Percentiles rank a stretch among this genome's conserved stretches.
phyloP scores from a whole-genome alignment of 1,140 invertebrate species.

The Sipha flava region DNA sequence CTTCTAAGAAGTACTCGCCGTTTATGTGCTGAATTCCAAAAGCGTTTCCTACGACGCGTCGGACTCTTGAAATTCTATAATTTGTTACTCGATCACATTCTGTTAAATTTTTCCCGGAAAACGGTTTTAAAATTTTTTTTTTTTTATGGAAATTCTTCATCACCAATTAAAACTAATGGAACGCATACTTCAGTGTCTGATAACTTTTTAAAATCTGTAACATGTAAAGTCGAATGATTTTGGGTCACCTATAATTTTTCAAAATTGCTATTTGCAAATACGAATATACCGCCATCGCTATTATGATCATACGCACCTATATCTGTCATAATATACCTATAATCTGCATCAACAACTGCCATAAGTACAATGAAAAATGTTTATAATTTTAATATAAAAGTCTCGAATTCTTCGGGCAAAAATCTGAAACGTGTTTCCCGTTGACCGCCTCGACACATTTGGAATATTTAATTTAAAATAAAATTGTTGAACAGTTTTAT shows the following conservation, averaged over 20 bases:
- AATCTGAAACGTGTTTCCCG: slow-evolving; percentile 44
- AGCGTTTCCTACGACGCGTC: no score
- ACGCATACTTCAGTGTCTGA: slow-evolving; percentile 20
- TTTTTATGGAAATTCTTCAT: slow-evolving; percentile 43
- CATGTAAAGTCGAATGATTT: slow-evolving; percentile 12
- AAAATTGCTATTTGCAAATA: slow-evolving; percentile 38
- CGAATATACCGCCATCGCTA: slow-evolving; percentile 43
- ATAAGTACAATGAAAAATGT: slow-evolving; percentile 35
- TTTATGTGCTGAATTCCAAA: slow-evolving; percentile 47
- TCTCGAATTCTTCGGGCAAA: slow-evolving; percentile 40
- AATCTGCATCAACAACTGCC: slow-evolving; percentile 35
- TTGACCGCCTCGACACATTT: slow-evolving; percentile 42
- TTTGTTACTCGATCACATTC: slow-evolving; percentile 41
- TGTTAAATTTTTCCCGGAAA: slow-evolving; percentile 36
- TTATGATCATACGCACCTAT: slow-evolving; percentile 37
- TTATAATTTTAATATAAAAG: slow-evolving; percentile 35
- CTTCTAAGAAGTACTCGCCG: slow-evolving; percentile 44
- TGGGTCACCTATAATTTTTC: slow-evolving; percentile 30
- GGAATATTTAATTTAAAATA: slow-evolving; percentile 40
- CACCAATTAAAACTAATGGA: slow-evolving; percentile 42
- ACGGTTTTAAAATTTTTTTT: slow-evolving; percentile 42
- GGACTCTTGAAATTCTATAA: slow-evolving; percentile 38
- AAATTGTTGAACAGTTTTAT: slow-evolving; percentile 40
- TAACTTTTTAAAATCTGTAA: slow-evolving; percentile 32
- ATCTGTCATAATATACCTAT: slow-evolving; percentile 36